Base-by-base conservation (phyloP, 2,888 invertebrate genomes). In the Herminia tarsipennalis region DNA sequence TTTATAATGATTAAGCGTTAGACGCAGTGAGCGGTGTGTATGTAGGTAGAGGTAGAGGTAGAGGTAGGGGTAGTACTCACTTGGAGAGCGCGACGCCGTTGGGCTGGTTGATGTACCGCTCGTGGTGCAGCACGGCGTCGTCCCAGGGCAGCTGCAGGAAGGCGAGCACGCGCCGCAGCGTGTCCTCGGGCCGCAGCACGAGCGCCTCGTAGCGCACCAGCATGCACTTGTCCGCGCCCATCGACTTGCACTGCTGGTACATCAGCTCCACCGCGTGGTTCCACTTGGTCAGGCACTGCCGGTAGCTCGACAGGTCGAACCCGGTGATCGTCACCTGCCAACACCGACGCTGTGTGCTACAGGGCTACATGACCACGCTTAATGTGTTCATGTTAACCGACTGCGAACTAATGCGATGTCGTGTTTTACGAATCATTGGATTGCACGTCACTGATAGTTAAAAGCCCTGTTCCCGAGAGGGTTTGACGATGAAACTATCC, bases 201-300 rank as follows among this genome's bases (percentile, higher is more conserved):
- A 99, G 93, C 88, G 98, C 97, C 91, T 99, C 99, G 91, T 99
- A 99, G 77, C 98, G 97, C 46, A 99, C 94, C 89, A 96, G 94
- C 88, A 98, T 92, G 88, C 98, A 98, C 70, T 94, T 93, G 38
- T 92, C 89, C 45, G 93, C 83, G 34, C 96, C 96, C 67, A 98
- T 93, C 76, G 95, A 94, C 68, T 94, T 94, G 90, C 99, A 99
- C 92, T 98, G 98, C 71, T 95, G 94, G 89, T 97, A 95, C 99
- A 99, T 99, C 50, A 96, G 93, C 85, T 96, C 95, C 79, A 98
- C 97, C 24, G 98, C 98, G 77, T 95, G 95, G 91, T 99, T 99
- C 99, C 99, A 99, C 90, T 98, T 98, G 68, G 93, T 94, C 92
- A 99, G 92, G 86, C 99, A 99, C 88, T 98, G 98, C 54, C 98